These are phyloP conservation scores for Bergia puertoricense DNA, from an alignment of 92 coral and sea anemone genomes.

Conservation along the genomic window DNA sequence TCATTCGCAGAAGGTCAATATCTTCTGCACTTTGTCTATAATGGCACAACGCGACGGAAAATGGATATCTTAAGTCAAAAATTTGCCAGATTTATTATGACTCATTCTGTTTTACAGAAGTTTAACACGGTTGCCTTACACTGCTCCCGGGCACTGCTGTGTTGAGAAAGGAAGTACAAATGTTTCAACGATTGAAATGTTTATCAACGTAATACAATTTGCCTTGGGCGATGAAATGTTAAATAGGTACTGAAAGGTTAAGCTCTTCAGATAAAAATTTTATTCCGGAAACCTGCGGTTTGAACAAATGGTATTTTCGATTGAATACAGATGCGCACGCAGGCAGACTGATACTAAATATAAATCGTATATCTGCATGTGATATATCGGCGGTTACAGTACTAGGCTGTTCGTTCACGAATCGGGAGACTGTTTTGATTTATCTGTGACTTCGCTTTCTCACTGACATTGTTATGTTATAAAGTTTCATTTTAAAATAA, in stretches of 20 bases:
- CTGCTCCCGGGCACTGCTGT: not conserved
- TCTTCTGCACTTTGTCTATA: not conserved
- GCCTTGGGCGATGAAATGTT: not conserved
- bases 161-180: not conserved
- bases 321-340: constrained; percentile 32
- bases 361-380: constrained; percentile 13
- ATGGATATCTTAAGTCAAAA: not conserved
- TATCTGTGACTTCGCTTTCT: not conserved
- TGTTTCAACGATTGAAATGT: not conserved
- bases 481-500: not conserved
- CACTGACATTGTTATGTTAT: not conserved
- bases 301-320: constrained; percentile 16
- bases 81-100: not conserved
- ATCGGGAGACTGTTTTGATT: constrained; percentile 24
- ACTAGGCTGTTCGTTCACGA: not conserved
- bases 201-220: not conserved
- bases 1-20: not conserved
- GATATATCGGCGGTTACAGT: not conserved
- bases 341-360: constrained; percentile 1
- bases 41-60: not conserved
- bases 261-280: constrained; percentile 1
- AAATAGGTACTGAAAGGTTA: not conserved
- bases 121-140: not conserved
- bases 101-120: no score
- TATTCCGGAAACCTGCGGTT: constrained; percentile 21